Evolutionary conservation across 2,888 invertebrate genomes (phyloP), one percentile per base, ranked within the genome.

Genomic region (Lepas anatifera): DNA sequence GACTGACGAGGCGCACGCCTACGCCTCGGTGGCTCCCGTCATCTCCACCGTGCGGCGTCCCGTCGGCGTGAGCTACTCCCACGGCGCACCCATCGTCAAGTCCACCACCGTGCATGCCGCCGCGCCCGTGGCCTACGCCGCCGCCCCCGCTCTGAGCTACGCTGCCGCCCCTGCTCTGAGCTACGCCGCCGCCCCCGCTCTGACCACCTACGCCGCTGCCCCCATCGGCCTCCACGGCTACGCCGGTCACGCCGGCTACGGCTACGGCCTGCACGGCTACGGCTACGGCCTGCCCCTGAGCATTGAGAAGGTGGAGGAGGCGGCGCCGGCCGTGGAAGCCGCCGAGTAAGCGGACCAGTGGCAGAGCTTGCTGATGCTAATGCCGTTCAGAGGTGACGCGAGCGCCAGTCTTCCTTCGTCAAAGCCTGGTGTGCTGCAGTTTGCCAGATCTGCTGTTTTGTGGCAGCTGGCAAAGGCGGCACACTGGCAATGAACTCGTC

Each of bases 81-180:
- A 64, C 16, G 72, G 73, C 27, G 78, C 79, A 0, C 75, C 75
- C 67, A 73, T 75, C 37, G 71, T 74, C 64, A 73, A 70, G 68
- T 72, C 75, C 63, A 68, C 77, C 79, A 50, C 78, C 83, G 69
- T 73, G 79, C 83, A 83, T 69, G 86, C 88, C 63, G 82, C 84
- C 4, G 29, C 52, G 81, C 82, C 48, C 87, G 87, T 74, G 86
- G 89, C 68, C 86, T 87, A 73, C 85, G 88, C 67, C 71, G 84
- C 85, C 1, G 83, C 85, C 0, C 83, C 83, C 71, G 80, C 83
- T 70, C 87, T 89, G 1, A 76, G 77, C 63, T 76, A 79, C 2
- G 68, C 78, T 32, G 74, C 77, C 48, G 74, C 76, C 58, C 72
- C 41, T 27, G 72, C 75, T 41, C 76, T 77, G 16, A 76, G 78